phyloP scores from a whole-genome alignment of 2,888 invertebrate genomes.

The Cyclophora punctaria region DNA sequence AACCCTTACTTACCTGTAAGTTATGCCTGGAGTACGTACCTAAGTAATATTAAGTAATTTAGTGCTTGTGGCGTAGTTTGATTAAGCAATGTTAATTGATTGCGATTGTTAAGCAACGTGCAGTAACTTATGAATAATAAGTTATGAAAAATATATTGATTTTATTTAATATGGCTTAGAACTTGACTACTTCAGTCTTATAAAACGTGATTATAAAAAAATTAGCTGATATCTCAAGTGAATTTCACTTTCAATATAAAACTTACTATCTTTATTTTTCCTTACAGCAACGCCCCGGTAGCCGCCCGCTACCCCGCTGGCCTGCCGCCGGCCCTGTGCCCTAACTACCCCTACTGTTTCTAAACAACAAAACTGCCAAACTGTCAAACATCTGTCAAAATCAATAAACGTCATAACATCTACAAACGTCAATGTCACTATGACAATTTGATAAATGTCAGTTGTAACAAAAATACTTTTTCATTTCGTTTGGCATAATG shows the following conservation, averaged over 20 bases:
- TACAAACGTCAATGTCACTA: too few relatives aligned
- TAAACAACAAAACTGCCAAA: conserved; percentile 17
- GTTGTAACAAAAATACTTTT: too few relatives aligned
- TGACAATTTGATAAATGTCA: too few relatives aligned
- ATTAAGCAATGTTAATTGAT: neutral
- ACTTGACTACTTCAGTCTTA: too few relatives aligned
- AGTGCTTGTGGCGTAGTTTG: neutral
- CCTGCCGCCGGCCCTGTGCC: conserved; percentile 70
- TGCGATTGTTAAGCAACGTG: too few relatives aligned
- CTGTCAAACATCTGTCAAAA: neutral
- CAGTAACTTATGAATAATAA: neutral
- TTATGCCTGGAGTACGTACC: too few relatives aligned
- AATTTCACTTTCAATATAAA: neutral
- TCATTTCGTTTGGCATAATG: too few relatives aligned
- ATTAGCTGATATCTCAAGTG: neutral
- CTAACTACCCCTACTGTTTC: conserved; percentile 76
- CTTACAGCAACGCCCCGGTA: conserved; percentile 35
- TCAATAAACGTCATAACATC: neutral
- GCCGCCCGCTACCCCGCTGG: conserved; percentile 69
- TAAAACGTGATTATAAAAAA: neutral
- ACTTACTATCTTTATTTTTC: conserved; percentile 5
- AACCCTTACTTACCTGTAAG: too few relatives aligned
- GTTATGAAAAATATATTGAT: neutral
- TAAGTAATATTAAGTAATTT: neutral
- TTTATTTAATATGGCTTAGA: too few relatives aligned